Percentiles rank a stretch among this genome's conserved stretches.
Evolutionary conservation across 1,140 invertebrate species (phyloP).

Genomic region (Mesaphorura yosii): DNA sequence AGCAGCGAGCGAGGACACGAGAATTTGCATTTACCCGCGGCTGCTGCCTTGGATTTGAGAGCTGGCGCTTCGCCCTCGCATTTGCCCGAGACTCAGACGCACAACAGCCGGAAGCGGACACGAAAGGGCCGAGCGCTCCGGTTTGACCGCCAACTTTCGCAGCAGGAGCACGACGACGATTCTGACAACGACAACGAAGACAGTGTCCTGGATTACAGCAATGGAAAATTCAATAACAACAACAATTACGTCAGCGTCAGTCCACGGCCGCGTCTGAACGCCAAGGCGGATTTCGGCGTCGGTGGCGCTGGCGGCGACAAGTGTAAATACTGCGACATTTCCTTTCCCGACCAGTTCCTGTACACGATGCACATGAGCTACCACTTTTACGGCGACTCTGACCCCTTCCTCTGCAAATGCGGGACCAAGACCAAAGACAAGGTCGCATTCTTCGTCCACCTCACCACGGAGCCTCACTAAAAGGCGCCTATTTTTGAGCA

Average conservation of each 20-base stretch:
- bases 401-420: conserved; percentile 92
- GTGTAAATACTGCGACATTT: conserved; percentile 79
- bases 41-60: conserved; percentile 28
- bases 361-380: conserved; percentile 94
- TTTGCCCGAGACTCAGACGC: conserved; percentile 9
- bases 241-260: conserved; percentile 9
- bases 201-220: conserved; percentile 27
- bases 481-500: too few species aligned
- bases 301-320: conserved; percentile 39
- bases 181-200: conserved; percentile 20
- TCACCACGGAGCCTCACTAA: conserved; percentile 65
- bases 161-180: conserved; percentile 18
- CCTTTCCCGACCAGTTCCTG: conserved; percentile 79
- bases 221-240: conserved; percentile 26
- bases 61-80: too few species aligned
- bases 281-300: neutral
- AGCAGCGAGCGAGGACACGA: too few species aligned
- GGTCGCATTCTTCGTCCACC: conserved; percentile 82
- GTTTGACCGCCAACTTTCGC: conserved; percentile 47
- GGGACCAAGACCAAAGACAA: conserved; percentile 68
- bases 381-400: conserved; percentile 64
- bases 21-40: neutral
- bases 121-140: conserved; percentile 69
- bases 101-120: conserved; percentile 46
- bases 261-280: neutral